phyloP scores from a whole-genome alignment of 2,113 vertebrate genomes.

The Ifrita kowaldi region DNA sequence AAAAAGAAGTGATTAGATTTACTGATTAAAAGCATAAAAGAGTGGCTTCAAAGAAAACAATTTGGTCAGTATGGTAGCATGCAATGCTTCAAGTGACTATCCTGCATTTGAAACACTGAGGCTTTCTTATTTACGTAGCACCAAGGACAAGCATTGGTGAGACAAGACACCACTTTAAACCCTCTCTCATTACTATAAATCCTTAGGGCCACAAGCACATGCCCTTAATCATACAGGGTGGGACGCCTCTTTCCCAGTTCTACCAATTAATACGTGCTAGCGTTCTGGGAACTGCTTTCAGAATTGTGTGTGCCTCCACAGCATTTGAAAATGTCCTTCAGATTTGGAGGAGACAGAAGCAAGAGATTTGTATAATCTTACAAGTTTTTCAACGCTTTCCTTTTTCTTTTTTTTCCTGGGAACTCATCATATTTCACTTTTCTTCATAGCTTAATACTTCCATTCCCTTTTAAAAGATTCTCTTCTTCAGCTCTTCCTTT shows the following conservation, averaged over 20 bases:
- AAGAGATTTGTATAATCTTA: neutral
- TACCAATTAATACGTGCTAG: neutral
- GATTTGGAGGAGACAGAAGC: neutral
- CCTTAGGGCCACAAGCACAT: neutral
- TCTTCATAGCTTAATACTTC: neutral
- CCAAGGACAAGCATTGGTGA: neutral
- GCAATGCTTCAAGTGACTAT: neutral
- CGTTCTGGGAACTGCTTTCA: neutral
- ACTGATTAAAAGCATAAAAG: neutral
- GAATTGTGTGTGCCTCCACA: neutral
- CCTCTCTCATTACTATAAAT: neutral
- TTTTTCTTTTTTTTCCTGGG: neutral
- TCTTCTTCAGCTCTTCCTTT: neutral
- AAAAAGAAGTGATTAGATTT: neutral
- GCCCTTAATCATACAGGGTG: neutral
- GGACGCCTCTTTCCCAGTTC: neutral
- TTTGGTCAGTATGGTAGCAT: neutral
- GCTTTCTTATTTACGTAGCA: neutral
- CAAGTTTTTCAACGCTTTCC: neutral
- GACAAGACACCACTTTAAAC: neutral
- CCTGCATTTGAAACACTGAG: neutral
- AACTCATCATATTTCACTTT: neutral
- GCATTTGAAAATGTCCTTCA: neutral
- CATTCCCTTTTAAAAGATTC: neutral
- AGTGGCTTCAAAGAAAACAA: neutral